Conservation (phyloP, 2,888 invertebrate species). For the Dasypolia templi region DNA sequence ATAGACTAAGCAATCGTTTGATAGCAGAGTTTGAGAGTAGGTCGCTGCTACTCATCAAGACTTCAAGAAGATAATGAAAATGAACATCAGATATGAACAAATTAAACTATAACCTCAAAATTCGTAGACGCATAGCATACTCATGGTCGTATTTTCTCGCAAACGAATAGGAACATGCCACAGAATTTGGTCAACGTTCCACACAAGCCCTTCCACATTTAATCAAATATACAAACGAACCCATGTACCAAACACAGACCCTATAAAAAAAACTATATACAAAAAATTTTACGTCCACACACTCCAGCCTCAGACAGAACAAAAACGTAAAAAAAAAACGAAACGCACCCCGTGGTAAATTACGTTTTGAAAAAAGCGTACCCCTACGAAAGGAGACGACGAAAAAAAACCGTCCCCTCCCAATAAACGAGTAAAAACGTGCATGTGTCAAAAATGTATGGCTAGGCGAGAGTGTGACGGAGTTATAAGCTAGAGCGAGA, state of each 20-base stretch:
- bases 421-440: slow-evolving; percentile 19
- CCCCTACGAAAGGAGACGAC: slow-evolving; percentile 24
- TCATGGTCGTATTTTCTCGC: no score
- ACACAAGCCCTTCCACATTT: slow-evolving; percentile 2
- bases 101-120: slow-evolving; percentile 1
- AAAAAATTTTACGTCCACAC: neutral
- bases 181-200: neutral
- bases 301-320: slow-evolving; percentile 21
- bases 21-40: no score
- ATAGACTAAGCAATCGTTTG: no score
- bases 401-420: slow-evolving; percentile 52
- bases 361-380: slow-evolving; percentile 40
- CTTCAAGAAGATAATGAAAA: neutral
- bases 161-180: neutral
- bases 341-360: slow-evolving; percentile 22
- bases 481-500: slow-evolving; percentile 63
- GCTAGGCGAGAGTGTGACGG: slow-evolving; percentile 65
- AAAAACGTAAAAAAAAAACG: slow-evolving; percentile 11
- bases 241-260: slow-evolving; percentile 8
- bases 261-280: neutral
- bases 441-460: slow-evolving; percentile 58
- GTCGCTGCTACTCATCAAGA: no score
- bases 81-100: neutral
- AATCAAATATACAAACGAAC: slow-evolving; percentile 40
- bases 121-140: neutral